Evolutionary conservation across 1,140 invertebrate species (phyloP).

Genomic region (Dolichoris vasculosae): DNA sequence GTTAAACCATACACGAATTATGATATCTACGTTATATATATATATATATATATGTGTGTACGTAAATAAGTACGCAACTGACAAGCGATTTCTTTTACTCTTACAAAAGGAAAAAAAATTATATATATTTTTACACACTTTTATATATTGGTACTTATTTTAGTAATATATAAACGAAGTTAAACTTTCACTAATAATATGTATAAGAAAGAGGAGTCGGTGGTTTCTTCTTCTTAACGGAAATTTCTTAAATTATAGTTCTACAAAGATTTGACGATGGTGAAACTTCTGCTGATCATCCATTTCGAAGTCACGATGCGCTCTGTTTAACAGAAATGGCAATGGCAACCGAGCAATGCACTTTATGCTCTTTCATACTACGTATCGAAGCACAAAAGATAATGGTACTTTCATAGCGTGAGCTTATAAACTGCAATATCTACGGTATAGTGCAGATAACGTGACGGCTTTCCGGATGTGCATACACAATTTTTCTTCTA

Average conservation of each 20-base stretch:
- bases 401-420: not conserved
- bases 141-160: not conserved
- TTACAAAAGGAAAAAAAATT: too few species aligned
- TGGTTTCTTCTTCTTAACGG: not conserved
- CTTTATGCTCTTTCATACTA: not conserved
- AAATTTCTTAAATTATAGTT: constrained; percentile 10
- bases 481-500: not conserved
- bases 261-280: not conserved
- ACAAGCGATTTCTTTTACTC: too few species aligned
- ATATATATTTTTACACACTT: too few species aligned
- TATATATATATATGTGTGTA: too few species aligned
- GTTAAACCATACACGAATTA: too few species aligned
- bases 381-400: constrained; percentile 5
- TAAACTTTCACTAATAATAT: not conserved
- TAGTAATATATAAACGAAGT: not conserved
- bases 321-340: constrained; percentile 5
- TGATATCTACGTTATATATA: too few species aligned
- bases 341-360: not conserved
- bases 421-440: not conserved
- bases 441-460: not conserved
- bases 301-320: constrained; percentile 14
- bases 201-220: not conserved
- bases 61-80: too few species aligned
- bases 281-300: constrained; percentile 1
- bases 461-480: not conserved